phyloP scores from a whole-genome alignment of 92 coral and sea anemone species.

The Parazoanthus darwini region DNA sequence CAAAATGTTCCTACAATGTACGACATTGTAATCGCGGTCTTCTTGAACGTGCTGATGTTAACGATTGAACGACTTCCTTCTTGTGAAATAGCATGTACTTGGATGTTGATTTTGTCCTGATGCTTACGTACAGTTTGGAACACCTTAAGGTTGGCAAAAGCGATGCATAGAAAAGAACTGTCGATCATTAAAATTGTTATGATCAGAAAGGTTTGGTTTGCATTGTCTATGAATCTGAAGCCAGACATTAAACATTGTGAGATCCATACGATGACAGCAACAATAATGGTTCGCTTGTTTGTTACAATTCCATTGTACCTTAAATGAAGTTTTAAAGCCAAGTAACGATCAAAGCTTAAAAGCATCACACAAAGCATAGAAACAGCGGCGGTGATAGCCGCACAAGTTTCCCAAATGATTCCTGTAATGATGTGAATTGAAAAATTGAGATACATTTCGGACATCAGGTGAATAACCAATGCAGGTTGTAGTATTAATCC shows the following conservation, averaged over 20 bases:
- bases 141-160: conserved; percentile 10
- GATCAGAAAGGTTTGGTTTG: conserved; percentile 5
- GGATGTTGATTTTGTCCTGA: not conserved
- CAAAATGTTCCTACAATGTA: conserved; percentile 24
- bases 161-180: not conserved
- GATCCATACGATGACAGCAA: not conserved
- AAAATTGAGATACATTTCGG: conserved; percentile 4
- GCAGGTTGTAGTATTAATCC: conserved; percentile 2
- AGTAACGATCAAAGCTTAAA: conserved; percentile 20
- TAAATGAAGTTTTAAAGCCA: conserved; percentile 26
- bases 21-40: conserved; percentile 4
- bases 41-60: not conserved
- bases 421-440: conserved; percentile 15
- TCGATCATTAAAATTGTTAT: conserved; percentile 7
- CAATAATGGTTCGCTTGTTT: conserved; percentile 2
- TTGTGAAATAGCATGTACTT: not conserved
- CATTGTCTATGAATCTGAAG: not conserved
- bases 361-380: conserved; percentile 17
- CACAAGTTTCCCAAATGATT: conserved; percentile 26
- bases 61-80: not conserved
- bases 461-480: not conserved
- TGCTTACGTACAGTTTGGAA: conserved; percentile 22
- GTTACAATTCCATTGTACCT: conserved; percentile 20
- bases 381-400: not conserved
- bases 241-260: conserved; percentile 3